These are phyloP conservation scores for Yponomeuta sedellus DNA, from an alignment of 2,888 invertebrate genomes.

Conservation along the genomic window DNA sequence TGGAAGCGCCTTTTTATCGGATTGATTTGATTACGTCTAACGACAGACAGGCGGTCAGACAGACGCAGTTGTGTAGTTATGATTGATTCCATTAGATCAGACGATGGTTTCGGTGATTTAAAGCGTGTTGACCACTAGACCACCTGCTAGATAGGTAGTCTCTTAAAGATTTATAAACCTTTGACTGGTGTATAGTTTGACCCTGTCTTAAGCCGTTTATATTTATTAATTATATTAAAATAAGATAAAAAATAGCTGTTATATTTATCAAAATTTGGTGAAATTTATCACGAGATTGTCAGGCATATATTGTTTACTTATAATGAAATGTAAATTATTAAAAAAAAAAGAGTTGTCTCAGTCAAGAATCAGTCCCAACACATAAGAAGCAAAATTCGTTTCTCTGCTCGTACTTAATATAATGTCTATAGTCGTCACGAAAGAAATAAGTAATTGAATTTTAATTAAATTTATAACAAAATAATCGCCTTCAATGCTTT, in stretches of 20 bases:
- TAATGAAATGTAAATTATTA: no score
- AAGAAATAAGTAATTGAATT: constrained; percentile 51
- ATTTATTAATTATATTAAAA: no score
- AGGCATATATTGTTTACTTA: no score
- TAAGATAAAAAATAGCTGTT: no score
- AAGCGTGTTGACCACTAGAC: constrained; percentile 64
- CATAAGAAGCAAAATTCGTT: no score
- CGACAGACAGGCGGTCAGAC: constrained; percentile 16
- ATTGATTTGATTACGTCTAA: constrained; percentile 14
- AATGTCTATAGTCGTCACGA: constrained; percentile 27
- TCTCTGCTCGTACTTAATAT: not conserved
- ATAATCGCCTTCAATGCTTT: constrained; percentile 49
- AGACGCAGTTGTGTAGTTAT: constrained; percentile 47
- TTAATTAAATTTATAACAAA: constrained; percentile 65
- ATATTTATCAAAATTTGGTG: no score
- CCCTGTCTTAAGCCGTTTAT: not conserved
- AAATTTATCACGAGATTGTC: no score
- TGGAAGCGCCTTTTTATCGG: constrained; percentile 5
- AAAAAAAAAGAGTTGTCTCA: no score
- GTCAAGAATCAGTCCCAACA: no score
- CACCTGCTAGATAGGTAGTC: constrained; percentile 57
- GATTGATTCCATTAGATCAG: constrained; percentile 67
- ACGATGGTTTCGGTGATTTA: constrained; percentile 64
- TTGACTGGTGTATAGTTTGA: not conserved
- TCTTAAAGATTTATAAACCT: constrained; percentile 19